Evolutionary conservation across 2,888 invertebrate species (phyloP).

Genomic region (Nycteola revayana): DNA sequence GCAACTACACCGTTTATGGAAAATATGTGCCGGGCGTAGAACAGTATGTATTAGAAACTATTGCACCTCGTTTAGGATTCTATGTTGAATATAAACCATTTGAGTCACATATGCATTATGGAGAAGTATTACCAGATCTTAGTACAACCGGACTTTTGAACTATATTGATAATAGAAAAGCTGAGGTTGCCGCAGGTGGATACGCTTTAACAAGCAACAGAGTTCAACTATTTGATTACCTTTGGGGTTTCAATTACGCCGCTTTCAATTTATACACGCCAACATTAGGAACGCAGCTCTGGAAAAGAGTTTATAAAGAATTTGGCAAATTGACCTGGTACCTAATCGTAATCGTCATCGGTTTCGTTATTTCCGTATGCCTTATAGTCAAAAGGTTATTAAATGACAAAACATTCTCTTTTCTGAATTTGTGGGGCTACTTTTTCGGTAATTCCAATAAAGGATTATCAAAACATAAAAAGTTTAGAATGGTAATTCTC

Average conservation of each 20-base stretch:
- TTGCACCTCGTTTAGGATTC: constrained; percentile 40
- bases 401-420: constrained; percentile 27
- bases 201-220: constrained; percentile 48
- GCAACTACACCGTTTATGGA: constrained; percentile 33
- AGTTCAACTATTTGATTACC: constrained; percentile 47
- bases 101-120: constrained; percentile 26
- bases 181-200: constrained; percentile 48
- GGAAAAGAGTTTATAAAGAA: constrained; percentile 50
- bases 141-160: constrained; percentile 47
- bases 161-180: constrained; percentile 39
- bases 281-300: constrained; percentile 33
- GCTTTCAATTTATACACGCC: constrained; percentile 44
- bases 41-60: constrained; percentile 47
- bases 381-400: constrained; percentile 22
- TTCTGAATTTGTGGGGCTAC: constrained; percentile 49
- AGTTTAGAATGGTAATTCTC: constrained; percentile 41
- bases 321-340: constrained; percentile 47
- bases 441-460: constrained; percentile 43
- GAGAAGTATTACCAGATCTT: constrained; percentile 46
- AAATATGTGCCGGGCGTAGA: constrained; percentile 44
- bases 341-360: constrained; percentile 40
- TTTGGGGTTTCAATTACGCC: constrained; percentile 50
- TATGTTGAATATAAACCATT: constrained; percentile 34
- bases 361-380: constrained; percentile 28
- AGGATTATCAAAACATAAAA: constrained; percentile 36